phyloP scores from a whole-genome alignment of 2,888 invertebrate genomes.

The Xylota sylvarum region DNA sequence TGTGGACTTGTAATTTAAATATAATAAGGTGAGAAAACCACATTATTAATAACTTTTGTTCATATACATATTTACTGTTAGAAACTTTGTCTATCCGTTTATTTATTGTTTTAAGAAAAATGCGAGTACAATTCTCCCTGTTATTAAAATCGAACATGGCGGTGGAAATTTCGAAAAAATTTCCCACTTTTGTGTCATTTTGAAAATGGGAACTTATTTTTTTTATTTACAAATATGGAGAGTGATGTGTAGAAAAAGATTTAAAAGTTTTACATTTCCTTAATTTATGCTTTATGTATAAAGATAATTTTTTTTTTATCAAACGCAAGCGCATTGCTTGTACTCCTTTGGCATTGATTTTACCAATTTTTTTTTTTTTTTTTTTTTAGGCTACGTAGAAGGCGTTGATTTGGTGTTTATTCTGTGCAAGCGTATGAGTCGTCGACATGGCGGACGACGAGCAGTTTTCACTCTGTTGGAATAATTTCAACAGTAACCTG shows the following conservation, averaged over 20 bases:
- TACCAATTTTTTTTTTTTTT: conserved; percentile 7
- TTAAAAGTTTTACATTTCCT: not conserved
- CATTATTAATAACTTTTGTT: not conserved
- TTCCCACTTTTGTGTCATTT: conserved; percentile 71
- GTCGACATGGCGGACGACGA: conserved; percentile 90
- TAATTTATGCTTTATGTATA: not conserved
- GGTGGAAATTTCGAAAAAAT: conserved; percentile 68
- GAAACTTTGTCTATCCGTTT: not conserved
- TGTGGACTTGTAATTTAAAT: conserved; percentile 10
- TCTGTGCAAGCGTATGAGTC: conserved; percentile 58
- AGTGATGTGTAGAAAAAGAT: not conserved
- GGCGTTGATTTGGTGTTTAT: conserved; percentile 49
- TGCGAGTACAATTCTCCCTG: not conserved
- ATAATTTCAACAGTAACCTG: conserved; percentile 91
- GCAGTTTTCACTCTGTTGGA: conserved; percentile 91
- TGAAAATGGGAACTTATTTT: conserved; percentile 65
- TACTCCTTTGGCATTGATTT: conserved; percentile 39
- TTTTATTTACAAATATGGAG: conserved; percentile 64
- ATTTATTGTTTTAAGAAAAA: conserved; percentile 2
- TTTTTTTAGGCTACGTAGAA: conserved; percentile 27
- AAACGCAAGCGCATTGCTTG: conserved; percentile 62
- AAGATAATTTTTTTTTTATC: conserved; percentile 1
- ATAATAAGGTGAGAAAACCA: conserved; percentile 48
- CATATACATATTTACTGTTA: not conserved
- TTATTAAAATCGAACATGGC: conserved; percentile 59